Evolutionary conservation across 2,888 invertebrate genomes (phyloP).

Genomic region (Ophion ventricosus): DNA sequence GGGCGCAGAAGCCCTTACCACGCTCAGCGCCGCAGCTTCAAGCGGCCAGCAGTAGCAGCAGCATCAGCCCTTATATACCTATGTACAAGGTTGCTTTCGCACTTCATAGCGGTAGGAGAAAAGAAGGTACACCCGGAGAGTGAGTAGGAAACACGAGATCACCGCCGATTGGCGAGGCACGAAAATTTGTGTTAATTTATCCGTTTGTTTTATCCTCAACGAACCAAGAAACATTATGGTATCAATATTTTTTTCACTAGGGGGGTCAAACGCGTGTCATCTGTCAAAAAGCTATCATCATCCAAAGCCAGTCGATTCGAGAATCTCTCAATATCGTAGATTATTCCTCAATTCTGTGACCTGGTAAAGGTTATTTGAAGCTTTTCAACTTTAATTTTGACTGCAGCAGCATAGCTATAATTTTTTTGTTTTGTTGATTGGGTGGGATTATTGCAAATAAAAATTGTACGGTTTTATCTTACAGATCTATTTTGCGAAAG

Average conservation of each 20-base stretch:
- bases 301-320: background rate
- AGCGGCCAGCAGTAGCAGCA: slow-evolving; percentile 52
- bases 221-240: background rate
- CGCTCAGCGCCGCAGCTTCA: slow-evolving; percentile 68
- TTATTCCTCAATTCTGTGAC: too few relatives aligned
- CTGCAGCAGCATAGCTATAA: too few relatives aligned
- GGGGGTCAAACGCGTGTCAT: background rate
- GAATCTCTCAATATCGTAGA: background rate
- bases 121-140: background rate
- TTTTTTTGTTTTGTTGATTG: too few relatives aligned
- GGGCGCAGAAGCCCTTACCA: slow-evolving; percentile 74
- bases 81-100: slow-evolving; percentile 39
- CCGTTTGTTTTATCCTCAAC: slow-evolving; percentile 51
- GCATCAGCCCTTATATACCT: slow-evolving; percentile 59
- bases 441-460: background rate
- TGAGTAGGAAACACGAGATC: slow-evolving; percentile 46
- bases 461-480: background rate
- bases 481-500: background rate
- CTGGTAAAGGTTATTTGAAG: background rate
- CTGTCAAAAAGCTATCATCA: background rate
- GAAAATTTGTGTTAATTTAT: slow-evolving; percentile 59
- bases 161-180: slow-evolving; percentile 47
- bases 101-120: slow-evolving; percentile 39
- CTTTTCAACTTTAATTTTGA: background rate
- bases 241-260: background rate